Base-by-base conservation (phyloP, 2,888 invertebrate species). In the Hydropsyche betteni region DNA sequence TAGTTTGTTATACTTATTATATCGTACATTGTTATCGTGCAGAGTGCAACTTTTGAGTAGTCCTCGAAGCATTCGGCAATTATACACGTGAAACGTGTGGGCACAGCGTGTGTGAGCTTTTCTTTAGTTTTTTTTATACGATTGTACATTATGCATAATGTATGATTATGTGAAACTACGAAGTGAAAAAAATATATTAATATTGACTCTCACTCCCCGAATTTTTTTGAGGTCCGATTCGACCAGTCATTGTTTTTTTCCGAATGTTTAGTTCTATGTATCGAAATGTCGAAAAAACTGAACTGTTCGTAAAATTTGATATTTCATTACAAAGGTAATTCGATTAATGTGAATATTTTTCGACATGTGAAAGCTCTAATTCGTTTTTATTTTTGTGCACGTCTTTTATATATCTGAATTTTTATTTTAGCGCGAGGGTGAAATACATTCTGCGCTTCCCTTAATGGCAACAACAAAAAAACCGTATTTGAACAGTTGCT, bases 401-500 rank as follows among this genome's bases (percentile, higher is more conserved):
- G 10, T 44, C 55, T 14, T 55, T 55, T 55, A 51, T 55, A 55
- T 4, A 55, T 44, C 0, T 14, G n/a, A 55, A 10, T 55, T 55
- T 55, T 14, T 6, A 55, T 14, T 55, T 55, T 16, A 55, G 55
- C 55, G 55, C 16, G 55, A 55, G 52, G 70, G 70, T 51, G 6
- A 70, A 70, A 44, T 51, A 52, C 14, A 55, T 55, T 55, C 55
- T 6, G 8, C 51, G 70, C 52, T 36, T 38, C 24, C 58, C 51
- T 73, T 50, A 72, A 71, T 75, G 74, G 69, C 38, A 52, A 61
- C 16, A 4, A 24, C 24, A 68, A 64, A 77, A 77, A 77, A 77
- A 75, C 73, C 71, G 44, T 77, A 75, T 77, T 77, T 77, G 77
- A 77, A 77, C 77, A 77, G 77, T 77, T 77, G 77, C 12, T 55